Conservation (phyloP, 2,113 vertebrate genomes). For the Natator depressus region DNA sequence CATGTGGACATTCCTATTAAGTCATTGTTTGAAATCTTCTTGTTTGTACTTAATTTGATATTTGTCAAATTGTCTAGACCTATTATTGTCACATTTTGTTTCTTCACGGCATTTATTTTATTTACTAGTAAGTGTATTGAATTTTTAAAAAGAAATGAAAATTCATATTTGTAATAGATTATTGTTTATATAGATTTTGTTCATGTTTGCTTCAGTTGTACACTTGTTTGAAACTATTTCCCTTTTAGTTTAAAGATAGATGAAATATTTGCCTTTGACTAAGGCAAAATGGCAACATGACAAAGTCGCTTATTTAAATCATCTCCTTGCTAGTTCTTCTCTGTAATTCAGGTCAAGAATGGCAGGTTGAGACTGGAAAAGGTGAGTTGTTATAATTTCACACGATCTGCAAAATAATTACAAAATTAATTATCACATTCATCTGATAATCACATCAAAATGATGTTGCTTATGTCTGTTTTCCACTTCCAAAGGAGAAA, state of each 20-base stretch:
- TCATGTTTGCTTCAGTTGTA: slow-evolving; percentile 3
- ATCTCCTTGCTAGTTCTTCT: slow-evolving; percentile 57
- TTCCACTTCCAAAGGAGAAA: slow-evolving; percentile 70
- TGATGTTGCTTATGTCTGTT: slow-evolving; percentile 70
- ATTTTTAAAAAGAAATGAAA: slow-evolving; percentile 28
- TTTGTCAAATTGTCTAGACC: slow-evolving; percentile 7
- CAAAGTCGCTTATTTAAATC: slow-evolving; percentile 66
- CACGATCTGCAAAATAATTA: slow-evolving; percentile 59
- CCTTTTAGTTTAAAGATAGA: slow-evolving; percentile 59
- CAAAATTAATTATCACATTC: slow-evolving; percentile 75
- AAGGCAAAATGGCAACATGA: slow-evolving; percentile 66
- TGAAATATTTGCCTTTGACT: slow-evolving; percentile 55
- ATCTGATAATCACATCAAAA: slow-evolving; percentile 74
- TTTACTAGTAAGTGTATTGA: slow-evolving; percentile 22
- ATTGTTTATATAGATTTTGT: slow-evolving; percentile 10
- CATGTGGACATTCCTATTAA: slow-evolving; percentile 40
- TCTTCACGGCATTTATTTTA: slow-evolving; percentile 8
- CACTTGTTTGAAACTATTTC: slow-evolving; percentile 34
- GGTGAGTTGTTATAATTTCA: slow-evolving; percentile 66
- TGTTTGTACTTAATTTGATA: slow-evolving; percentile 5
- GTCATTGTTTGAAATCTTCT: slow-evolving; percentile 29
- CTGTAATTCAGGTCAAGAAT: slow-evolving; percentile 73
- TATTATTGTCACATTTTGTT: slow-evolving; percentile 4
- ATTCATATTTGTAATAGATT: slow-evolving; percentile 3
- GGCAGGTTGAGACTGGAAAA: slow-evolving; percentile 71